Conservation (phyloP, 2,797 vertebrate genomes). For the Xenentodon cancila region DNA sequence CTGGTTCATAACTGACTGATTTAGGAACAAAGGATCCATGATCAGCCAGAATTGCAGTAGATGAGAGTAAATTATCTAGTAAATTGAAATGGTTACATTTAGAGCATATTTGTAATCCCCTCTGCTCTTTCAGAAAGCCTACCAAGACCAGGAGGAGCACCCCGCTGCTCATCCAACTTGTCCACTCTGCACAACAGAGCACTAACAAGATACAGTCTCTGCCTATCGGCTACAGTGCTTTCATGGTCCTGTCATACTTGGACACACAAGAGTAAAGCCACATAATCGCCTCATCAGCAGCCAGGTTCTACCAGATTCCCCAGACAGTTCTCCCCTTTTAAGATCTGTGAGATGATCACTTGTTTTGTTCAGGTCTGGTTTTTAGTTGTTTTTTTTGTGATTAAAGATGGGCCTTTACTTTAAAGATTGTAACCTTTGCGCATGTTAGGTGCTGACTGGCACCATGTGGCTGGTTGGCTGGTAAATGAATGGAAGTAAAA, state of each 20-base stretch:
- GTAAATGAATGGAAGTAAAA: conserved; percentile 28
- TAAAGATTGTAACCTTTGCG: conserved; percentile 56
- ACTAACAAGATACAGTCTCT: conserved; percentile 76
- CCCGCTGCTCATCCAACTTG: conserved; percentile 63
- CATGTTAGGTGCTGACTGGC: conserved; percentile 30
- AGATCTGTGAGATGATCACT: conserved; percentile 79
- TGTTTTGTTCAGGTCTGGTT: conserved; percentile 66
- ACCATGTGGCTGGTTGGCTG: background rate
- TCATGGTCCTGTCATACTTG: conserved; percentile 71
- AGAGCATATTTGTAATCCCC: conserved; percentile 61
- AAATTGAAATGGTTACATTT: conserved; percentile 38
- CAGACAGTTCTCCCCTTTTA: conserved; percentile 64
- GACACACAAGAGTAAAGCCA: conserved; percentile 72
- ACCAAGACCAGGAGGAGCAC: conserved; percentile 51
- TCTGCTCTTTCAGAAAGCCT: conserved; percentile 57
- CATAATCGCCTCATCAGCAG: conserved; percentile 82
- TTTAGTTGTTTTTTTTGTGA: conserved; percentile 61
- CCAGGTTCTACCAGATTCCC: conserved; percentile 68
- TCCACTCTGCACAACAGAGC: conserved; percentile 73
- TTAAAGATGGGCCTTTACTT: conserved; percentile 57
- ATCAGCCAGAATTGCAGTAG: conserved; percentile 38
- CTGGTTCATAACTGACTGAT: conserved; percentile 9
- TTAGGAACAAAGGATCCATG: conserved; percentile 24
- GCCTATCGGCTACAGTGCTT: conserved; percentile 55
- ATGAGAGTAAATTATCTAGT: conserved; percentile 21